Evolutionary conservation across 2,888 invertebrate species (phyloP).

Genomic region (Seira musarum): DNA sequence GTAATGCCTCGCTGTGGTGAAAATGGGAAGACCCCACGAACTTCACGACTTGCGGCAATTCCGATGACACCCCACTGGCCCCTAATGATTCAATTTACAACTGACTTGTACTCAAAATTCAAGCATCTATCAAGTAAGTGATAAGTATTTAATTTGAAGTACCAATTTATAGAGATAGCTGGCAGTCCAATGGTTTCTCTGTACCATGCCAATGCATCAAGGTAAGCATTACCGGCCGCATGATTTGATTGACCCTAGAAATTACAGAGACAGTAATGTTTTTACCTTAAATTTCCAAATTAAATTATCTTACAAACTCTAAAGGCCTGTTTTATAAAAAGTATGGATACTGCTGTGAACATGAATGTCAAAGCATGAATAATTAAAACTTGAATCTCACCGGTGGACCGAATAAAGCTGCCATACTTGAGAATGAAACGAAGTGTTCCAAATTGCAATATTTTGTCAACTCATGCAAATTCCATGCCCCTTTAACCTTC

Average conservation of each 20-base stretch:
- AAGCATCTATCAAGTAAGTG: too few relatives aligned
- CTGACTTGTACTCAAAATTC: background rate
- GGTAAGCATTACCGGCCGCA: slow-evolving; percentile 49
- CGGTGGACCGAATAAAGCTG: slow-evolving; percentile 48
- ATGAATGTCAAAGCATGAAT: too few relatives aligned
- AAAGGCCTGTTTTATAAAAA: too few relatives aligned
- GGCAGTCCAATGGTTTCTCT: slow-evolving; percentile 52
- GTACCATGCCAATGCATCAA: slow-evolving; percentile 54
- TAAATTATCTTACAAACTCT: too few relatives aligned
- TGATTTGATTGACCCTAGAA: slow-evolving; percentile 65
- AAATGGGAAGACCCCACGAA: slow-evolving; percentile 52
- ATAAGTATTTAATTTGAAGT: slow-evolving; percentile 16
- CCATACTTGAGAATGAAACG: slow-evolving; percentile 54
- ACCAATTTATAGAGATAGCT: slow-evolving; percentile 55
- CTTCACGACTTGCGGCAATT: slow-evolving; percentile 51
- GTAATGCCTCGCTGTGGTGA: slow-evolving; percentile 51
- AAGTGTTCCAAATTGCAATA: slow-evolving; percentile 58
- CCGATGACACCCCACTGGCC: slow-evolving; percentile 56
- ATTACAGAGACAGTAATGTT: too few relatives aligned
- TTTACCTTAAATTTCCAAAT: too few relatives aligned
- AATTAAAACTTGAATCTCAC: too few relatives aligned
- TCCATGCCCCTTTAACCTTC: slow-evolving; percentile 62
- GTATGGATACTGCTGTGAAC: too few relatives aligned
- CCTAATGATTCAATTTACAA: background rate
- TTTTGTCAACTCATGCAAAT: slow-evolving; percentile 56